These are phyloP conservation scores for Diglossa cyanea DNA, from an alignment of 2,797 vertebrate species.

Conservation along the genomic window DNA sequence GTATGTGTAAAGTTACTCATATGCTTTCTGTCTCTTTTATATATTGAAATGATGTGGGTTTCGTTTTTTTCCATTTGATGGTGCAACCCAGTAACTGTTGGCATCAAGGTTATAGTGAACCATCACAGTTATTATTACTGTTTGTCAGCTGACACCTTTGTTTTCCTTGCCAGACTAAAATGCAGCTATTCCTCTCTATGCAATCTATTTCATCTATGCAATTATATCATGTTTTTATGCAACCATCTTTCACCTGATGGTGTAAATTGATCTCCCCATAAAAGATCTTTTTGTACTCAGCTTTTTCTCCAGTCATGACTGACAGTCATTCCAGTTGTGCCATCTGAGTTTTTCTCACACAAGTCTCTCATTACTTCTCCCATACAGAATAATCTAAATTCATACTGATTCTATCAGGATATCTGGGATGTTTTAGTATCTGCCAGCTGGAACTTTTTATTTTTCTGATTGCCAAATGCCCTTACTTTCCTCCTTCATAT, in stretches of 20 bases:
- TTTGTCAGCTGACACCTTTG: conserved; percentile 32
- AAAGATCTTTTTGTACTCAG: not conserved
- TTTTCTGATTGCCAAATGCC: not conserved
- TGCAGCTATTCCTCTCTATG: not conserved
- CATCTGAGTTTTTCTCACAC: conserved; percentile 34
- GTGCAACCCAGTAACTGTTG: not conserved
- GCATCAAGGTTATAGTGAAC: conserved; percentile 12
- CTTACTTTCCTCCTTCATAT: not conserved
- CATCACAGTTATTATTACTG: not conserved
- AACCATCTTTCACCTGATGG: conserved; percentile 19
- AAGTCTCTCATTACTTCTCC: conserved; percentile 14
- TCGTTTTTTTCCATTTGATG: not conserved
- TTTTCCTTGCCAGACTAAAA: conserved; percentile 26
- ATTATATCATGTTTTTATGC: conserved; percentile 8
- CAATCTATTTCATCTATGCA: conserved; percentile 15
- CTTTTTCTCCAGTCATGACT: not conserved
- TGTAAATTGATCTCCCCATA: not conserved
- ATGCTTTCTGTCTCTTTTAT: conserved; percentile 41
- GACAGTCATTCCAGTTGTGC: conserved; percentile 8
- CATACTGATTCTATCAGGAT: not conserved
- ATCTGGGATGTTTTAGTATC: conserved; percentile 3
- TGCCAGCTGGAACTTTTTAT: conserved; percentile 25
- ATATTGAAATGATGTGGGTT: conserved; percentile 46
- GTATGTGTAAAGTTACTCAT: conserved; percentile 36
- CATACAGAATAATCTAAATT: not conserved